Evolutionary conservation across 2,888 invertebrate genomes (phyloP).

Genomic region (Hecatera dysodea): DNA sequence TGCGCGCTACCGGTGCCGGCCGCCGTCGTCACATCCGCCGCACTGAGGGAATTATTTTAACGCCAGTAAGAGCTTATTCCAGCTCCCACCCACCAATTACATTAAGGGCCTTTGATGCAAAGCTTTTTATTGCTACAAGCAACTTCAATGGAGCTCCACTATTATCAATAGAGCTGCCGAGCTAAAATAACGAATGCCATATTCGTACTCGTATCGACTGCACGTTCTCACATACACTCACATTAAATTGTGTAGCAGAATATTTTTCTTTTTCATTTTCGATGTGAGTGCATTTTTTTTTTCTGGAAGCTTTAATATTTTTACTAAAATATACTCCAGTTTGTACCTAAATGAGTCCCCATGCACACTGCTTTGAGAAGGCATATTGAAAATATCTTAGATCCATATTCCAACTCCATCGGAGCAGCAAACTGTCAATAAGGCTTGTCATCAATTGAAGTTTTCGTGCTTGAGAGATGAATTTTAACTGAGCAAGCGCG

Average conservation of each 20-base stretch:
- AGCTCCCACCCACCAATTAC: slow-evolving; percentile 74
- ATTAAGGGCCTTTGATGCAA: slow-evolving; percentile 75
- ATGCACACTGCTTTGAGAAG: background rate
- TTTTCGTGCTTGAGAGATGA: no score
- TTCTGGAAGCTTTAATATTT: slow-evolving; percentile 24
- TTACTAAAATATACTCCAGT: slow-evolving; percentile 8
- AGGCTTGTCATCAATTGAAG: no score
- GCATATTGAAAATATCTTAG: background rate
- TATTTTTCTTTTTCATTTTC: slow-evolving; percentile 24
- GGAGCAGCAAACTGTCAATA: no score
- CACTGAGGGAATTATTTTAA: slow-evolving; percentile 79
- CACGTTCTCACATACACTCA: slow-evolving; percentile 28
- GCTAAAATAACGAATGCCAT: slow-evolving; percentile 56
- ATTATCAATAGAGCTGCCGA: slow-evolving; percentile 60
- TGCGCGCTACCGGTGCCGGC: slow-evolving; percentile 76
- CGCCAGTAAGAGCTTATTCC: slow-evolving; percentile 73
- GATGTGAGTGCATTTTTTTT: slow-evolving; percentile 17
- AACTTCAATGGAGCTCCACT: slow-evolving; percentile 69
- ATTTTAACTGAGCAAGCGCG: no score
- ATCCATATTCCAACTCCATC: background rate
- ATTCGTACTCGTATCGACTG: slow-evolving; percentile 40
- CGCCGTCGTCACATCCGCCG: slow-evolving; percentile 78
- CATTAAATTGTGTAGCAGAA: slow-evolving; percentile 46
- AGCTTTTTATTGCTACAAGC: slow-evolving; percentile 70
- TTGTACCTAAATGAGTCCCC: slow-evolving; percentile 14